Conservation (phyloP, 2,888 invertebrate genomes). For the Myathropa florea region DNA sequence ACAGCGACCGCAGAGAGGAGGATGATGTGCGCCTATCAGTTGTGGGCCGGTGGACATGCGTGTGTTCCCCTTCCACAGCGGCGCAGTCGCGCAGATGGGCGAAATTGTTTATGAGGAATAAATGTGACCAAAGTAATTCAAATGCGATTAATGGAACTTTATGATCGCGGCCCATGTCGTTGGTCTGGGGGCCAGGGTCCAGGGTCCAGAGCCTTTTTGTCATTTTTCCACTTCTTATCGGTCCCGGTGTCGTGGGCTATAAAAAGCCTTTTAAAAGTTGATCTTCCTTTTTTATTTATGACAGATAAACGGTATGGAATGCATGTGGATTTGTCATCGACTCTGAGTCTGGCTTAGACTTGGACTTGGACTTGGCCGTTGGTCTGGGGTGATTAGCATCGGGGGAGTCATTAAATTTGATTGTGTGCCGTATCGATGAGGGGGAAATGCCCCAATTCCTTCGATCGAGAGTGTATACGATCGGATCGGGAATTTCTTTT, state of each 20-base stretch:
- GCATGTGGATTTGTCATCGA: constrained; percentile 27
- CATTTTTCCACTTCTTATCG: constrained; percentile 70
- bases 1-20: not conserved
- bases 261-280: constrained; percentile 70
- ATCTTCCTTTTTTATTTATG: constrained; percentile 69
- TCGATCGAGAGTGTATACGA: not conserved
- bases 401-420: constrained; percentile 50
- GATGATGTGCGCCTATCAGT: constrained; percentile 57
- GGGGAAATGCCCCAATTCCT: constrained; percentile 9
- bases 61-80: constrained; percentile 17
- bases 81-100: constrained; percentile 24
- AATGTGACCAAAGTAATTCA: constrained; percentile 77
- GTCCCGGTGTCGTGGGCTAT: constrained; percentile 59
- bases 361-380: not conserved
- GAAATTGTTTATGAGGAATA: constrained; percentile 69
- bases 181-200: constrained; percentile 50
- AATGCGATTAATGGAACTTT: constrained; percentile 79
- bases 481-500: not conserved
- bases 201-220: constrained; percentile 65
- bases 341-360: not conserved
- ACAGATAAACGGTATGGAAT: constrained; percentile 55
- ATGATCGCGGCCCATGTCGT: constrained; percentile 55
- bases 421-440: constrained; percentile 15
- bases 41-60: constrained; percentile 35
- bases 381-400: constrained; percentile 30